These are phyloP conservation scores for Trogon surrucura DNA, from an alignment of 2,113 vertebrate species.

Conservation along the genomic window DNA sequence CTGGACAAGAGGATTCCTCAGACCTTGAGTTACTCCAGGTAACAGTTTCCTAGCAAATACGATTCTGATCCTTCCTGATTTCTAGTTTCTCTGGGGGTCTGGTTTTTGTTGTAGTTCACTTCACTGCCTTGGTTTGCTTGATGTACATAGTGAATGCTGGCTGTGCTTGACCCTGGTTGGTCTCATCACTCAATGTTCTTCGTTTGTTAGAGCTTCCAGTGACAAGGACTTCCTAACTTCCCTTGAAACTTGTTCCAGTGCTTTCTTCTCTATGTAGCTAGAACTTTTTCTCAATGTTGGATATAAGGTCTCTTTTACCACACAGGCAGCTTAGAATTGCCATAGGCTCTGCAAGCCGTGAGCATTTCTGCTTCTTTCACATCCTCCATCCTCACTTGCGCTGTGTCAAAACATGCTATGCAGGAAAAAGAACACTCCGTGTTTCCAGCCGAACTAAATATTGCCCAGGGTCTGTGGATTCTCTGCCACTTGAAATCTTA, in stretches of 20 bases:
- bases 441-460: not conserved
- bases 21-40: slow-evolving; percentile 96
- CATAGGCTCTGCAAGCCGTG: not conserved
- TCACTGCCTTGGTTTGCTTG: not conserved
- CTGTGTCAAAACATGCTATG: not conserved
- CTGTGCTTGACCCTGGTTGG: not conserved
- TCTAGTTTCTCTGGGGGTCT: not conserved
- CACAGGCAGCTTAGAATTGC: not conserved
- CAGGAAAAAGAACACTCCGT: not conserved
- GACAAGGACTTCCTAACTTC: not conserved
- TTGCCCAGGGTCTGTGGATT: not conserved
- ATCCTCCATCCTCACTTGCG: not conserved
- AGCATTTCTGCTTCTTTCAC: not conserved
- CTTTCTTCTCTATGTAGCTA: not conserved
- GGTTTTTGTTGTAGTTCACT: not conserved
- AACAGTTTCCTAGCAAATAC: not conserved
- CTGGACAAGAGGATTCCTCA: slow-evolving; percentile 94
- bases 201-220: not conserved
- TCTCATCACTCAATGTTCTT: not conserved
- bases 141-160: not conserved
- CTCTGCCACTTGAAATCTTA: not conserved
- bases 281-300: not conserved
- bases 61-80: not conserved
- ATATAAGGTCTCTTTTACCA: not conserved
- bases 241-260: not conserved